A percentile compares a stretch with the other conserved stretches of the same genome.
phyloP scores from a whole-genome alignment of 2,797 vertebrate genomes.

The Podarcis siculus region DNA sequence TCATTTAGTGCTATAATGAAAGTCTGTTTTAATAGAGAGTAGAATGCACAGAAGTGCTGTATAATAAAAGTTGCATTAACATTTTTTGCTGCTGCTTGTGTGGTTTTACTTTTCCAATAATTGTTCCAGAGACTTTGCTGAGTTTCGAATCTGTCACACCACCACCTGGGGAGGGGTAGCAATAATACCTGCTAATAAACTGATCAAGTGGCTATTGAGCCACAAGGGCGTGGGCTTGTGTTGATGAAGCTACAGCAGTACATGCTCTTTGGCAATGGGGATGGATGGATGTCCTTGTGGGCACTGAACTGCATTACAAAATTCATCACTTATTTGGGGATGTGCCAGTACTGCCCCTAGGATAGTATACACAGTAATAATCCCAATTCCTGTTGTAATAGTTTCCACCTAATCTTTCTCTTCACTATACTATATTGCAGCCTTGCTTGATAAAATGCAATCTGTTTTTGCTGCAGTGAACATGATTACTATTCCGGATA shows the following conservation, averaged over 20 bases:
- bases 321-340: not conserved
- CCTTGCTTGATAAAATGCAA: not conserved
- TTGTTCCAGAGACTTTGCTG: not conserved
- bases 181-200: not conserved
- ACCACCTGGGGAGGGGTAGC: not conserved
- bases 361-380: not conserved
- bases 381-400: no score
- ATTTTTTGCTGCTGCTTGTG: slow-evolving; percentile 27
- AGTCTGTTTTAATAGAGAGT: slow-evolving; percentile 50
- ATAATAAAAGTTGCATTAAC: slow-evolving; percentile 66
- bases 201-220: not conserved
- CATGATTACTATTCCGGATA: no score
- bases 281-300: not conserved
- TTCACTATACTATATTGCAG: not conserved
- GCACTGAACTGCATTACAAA: not conserved
- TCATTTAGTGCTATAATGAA: slow-evolving; percentile 47
- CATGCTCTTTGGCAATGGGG: not conserved
- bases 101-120: slow-evolving; percentile 20
- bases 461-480: not conserved
- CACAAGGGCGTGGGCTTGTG: not conserved
- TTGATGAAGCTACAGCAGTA: not conserved
- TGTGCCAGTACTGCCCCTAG: not conserved
- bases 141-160: not conserved
- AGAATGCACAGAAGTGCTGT: slow-evolving; percentile 45
- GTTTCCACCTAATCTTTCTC: not conserved